Evolutionary conservation across 2,797 vertebrate genomes (phyloP).

Genomic region (Rhadinocentrus ornatus): DNA sequence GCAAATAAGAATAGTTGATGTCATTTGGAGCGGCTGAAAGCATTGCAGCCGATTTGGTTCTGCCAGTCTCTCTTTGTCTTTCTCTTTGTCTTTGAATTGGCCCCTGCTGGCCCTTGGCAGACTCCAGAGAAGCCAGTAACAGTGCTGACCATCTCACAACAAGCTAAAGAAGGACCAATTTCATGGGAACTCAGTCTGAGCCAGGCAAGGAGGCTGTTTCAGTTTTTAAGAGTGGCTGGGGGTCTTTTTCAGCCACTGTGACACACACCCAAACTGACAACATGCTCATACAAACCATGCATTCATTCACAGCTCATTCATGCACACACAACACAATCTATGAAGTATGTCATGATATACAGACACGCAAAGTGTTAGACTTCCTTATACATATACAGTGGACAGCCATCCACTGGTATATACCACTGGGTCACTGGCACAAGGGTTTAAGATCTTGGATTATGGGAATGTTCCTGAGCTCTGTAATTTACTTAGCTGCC

Average conservation of each 20-base stretch:
- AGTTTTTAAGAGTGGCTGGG: slow-evolving; percentile 45
- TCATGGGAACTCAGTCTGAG: slow-evolving; percentile 75
- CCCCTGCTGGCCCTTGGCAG: slow-evolving; percentile 62
- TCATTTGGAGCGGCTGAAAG: slow-evolving; percentile 16
- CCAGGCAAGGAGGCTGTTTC: slow-evolving; percentile 41
- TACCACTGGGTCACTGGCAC: slow-evolving; percentile 56
- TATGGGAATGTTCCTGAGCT: slow-evolving; percentile 62
- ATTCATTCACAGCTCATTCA: slow-evolving; percentile 22
- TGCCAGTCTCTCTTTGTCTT: slow-evolving; percentile 59
- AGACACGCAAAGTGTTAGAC: slow-evolving; percentile 18
- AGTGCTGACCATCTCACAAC: slow-evolving; percentile 53
- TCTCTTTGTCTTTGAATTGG: slow-evolving; percentile 49
- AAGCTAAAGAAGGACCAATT: slow-evolving; percentile 58
- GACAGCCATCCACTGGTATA: slow-evolving; percentile 31
- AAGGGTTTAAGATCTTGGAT: slow-evolving; percentile 55
- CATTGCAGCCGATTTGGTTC: slow-evolving; percentile 26
- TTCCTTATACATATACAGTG: neutral
- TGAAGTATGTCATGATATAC: slow-evolving; percentile 36
- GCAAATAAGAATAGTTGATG: slow-evolving; percentile 10
- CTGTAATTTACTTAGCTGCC: slow-evolving; percentile 69
- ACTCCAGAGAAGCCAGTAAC: slow-evolving; percentile 65
- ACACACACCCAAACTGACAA: slow-evolving; percentile 33
- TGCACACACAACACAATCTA: slow-evolving; percentile 6
- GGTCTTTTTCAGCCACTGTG: slow-evolving; percentile 44
- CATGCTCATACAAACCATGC: slow-evolving; percentile 14